These are phyloP conservation scores for Platyrinchus mystaceus DNA, from an alignment of 2,797 vertebrate genomes.

Conservation along the genomic window DNA sequence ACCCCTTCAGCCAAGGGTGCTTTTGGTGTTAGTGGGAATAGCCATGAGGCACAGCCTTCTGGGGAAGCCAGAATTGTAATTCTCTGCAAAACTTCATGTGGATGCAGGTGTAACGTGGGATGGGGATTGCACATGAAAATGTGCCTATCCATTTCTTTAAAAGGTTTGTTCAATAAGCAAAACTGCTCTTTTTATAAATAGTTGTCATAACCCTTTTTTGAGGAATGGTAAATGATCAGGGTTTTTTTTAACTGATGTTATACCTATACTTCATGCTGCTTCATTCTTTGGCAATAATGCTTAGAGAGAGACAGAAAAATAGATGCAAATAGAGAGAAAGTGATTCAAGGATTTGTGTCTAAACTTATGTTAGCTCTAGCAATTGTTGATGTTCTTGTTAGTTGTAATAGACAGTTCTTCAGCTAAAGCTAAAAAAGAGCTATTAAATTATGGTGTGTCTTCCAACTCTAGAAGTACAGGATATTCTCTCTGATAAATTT, in stretches of 20 bases:
- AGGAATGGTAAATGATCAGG: not conserved
- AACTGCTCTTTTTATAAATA: not conserved
- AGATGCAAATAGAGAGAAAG: not conserved
- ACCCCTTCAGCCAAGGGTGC: rapidly evolving
- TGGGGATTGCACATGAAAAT: not conserved
- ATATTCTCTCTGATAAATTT: not conserved
- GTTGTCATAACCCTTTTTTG: not conserved
- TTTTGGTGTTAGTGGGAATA: not conserved
- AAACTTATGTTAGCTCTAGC: not conserved
- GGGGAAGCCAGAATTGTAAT: not conserved
- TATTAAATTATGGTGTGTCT: not conserved
- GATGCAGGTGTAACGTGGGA: not conserved
- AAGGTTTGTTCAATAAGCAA: not conserved
- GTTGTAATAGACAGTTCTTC: not conserved
- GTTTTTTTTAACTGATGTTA: not conserved
- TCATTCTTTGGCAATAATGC: not conserved
- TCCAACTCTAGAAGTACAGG: not conserved
- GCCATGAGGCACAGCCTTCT: not conserved
- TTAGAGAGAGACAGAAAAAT: not conserved
- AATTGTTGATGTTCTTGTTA: not conserved
- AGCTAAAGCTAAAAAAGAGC: not conserved
- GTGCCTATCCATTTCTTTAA: not conserved
- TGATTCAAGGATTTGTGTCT: not conserved
- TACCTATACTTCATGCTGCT: not conserved
- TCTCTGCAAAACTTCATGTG: not conserved